Percentiles rank a stretch among this genome's conserved stretches.
These are phyloP conservation scores for Abscondita cerata DNA, from an alignment of 2,888 invertebrate genomes.

Conservation along the genomic window DNA sequence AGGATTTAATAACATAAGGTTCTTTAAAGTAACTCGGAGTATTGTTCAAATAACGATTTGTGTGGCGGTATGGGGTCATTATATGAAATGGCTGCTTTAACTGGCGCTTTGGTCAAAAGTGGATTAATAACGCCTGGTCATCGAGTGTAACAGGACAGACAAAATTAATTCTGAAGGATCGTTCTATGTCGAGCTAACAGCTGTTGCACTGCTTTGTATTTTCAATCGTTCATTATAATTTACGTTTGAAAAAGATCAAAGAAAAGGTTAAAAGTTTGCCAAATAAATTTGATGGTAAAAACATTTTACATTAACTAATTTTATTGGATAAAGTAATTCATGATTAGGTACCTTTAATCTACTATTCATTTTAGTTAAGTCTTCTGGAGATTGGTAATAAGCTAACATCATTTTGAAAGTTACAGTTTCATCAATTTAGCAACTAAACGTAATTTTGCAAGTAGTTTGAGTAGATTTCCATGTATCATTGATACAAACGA, in stretches of 20 bases:
- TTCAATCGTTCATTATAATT: constrained; percentile 23
- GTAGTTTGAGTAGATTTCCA: constrained; percentile 46
- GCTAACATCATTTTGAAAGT: constrained; percentile 20
- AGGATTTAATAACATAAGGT: constrained; percentile 22
- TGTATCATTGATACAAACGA: constrained; percentile 42
- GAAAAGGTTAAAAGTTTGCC: too few species aligned
- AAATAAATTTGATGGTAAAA: too few species aligned
- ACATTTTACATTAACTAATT: not conserved
- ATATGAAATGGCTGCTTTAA: constrained; percentile 45
- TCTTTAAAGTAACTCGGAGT: constrained; percentile 38
- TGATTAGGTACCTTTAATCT: not conserved
- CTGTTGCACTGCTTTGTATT: constrained; percentile 38
- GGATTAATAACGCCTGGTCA: constrained; percentile 50
- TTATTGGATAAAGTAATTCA: not conserved
- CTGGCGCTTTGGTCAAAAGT: constrained; percentile 43
- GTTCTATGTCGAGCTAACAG: constrained; percentile 47
- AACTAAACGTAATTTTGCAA: constrained; percentile 42
- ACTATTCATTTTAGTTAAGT: not conserved
- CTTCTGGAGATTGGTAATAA: constrained; percentile 21
- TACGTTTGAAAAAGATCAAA: constrained; percentile 11
- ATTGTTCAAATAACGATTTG: constrained; percentile 43
- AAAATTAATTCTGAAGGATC: constrained; percentile 54
- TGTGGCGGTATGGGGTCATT: constrained; percentile 42
- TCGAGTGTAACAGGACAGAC: constrained; percentile 49
- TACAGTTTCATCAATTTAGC: constrained; percentile 45